Base-by-base conservation (phyloP, 2,888 invertebrate species). In the Schizotus pectinicornis region DNA sequence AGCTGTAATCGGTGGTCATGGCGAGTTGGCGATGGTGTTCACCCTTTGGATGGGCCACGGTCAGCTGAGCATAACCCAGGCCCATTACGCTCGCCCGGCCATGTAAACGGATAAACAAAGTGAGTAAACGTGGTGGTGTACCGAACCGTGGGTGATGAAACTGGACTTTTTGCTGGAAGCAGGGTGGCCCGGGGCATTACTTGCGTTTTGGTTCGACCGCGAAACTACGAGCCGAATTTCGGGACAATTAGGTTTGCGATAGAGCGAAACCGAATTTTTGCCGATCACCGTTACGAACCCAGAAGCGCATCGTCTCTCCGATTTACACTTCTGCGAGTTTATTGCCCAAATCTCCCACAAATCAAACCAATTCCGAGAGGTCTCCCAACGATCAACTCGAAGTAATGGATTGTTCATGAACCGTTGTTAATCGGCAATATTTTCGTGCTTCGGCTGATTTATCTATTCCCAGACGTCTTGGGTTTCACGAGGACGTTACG, bases 71-170 rank as follows among this genome's bases (percentile, higher is more conserved):
- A 61, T 61, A 57, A 55, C 57, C 49, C 45, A 45, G 45, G 42
- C 49, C 53, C 46, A 57, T 34, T 49, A 54, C 50, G 59, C 49
- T 58, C 59, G 53, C 49, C 60, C 49, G 58, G 42, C 58, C 61
- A 53, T 63, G 60, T 61, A 63, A 63, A 61, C 56, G 60, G 47
- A 42, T 43, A 32, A 56, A 51, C 54, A 48, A 50, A 59, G 51
- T 56, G 49, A 55, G 51, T 54, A 59, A 59, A 54, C 54, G 57
- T 62, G 54, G 59, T 54, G 58, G 57, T 48, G 58, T 56, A 43
- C 42, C 48, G 47, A 41, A 39, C 45, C 51, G 48, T 53, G 56
- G 32, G 12, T 9, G 13, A n/a, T 6, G 43, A 11, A 7, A n/a
- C 32, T 43, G 42, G 31, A 11, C 31, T 41, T 12, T 8, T 22